Evolutionary conservation across 2,797 vertebrate species (phyloP).

Genomic region (Syngnathus acus): DNA sequence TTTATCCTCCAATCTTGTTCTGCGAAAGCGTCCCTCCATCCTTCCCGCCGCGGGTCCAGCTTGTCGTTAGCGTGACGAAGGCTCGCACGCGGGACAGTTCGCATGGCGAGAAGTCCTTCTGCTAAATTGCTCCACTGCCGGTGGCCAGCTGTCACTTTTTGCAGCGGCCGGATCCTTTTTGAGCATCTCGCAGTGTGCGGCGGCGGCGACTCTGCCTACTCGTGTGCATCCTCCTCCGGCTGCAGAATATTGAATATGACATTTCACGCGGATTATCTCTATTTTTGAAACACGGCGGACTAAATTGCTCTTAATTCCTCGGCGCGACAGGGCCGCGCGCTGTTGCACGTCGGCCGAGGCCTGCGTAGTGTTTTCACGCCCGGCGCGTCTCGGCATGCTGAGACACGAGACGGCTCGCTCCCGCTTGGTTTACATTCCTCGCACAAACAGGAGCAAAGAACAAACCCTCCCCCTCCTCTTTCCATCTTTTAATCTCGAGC

Average conservation of each 20-base stretch:
- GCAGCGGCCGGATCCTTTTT: too few species aligned
- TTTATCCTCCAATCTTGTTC: neutral
- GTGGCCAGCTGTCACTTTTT: too few species aligned
- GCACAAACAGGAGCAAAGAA: slow-evolving; percentile 40
- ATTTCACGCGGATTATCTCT: neutral
- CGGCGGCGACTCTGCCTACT: neutral
- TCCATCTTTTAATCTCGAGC: neutral
- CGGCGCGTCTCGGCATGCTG: slow-evolving; percentile 39
- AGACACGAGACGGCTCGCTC: slow-evolving; percentile 51
- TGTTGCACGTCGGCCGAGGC: slow-evolving; percentile 9
- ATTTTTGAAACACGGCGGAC: too few species aligned
- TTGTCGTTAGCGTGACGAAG: neutral
- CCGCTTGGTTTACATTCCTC: slow-evolving; percentile 61
- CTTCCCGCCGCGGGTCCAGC: neutral
- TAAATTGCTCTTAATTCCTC: neutral
- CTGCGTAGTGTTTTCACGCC: slow-evolving; percentile 42
- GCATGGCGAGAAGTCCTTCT: too few species aligned
- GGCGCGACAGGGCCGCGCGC: neutral
- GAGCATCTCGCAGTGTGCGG: neutral
- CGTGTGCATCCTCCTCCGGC: neutral
- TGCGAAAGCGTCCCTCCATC: neutral
- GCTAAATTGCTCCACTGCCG: too few species aligned
- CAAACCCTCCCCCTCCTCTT: neutral
- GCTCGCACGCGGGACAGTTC: too few species aligned
- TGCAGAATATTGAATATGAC: neutral